A percentile compares a stretch with the other conserved stretches of the same genome.
Conservation (phyloP, 2,797 vertebrate genomes). For the Protonibea diacanthus region DNA sequence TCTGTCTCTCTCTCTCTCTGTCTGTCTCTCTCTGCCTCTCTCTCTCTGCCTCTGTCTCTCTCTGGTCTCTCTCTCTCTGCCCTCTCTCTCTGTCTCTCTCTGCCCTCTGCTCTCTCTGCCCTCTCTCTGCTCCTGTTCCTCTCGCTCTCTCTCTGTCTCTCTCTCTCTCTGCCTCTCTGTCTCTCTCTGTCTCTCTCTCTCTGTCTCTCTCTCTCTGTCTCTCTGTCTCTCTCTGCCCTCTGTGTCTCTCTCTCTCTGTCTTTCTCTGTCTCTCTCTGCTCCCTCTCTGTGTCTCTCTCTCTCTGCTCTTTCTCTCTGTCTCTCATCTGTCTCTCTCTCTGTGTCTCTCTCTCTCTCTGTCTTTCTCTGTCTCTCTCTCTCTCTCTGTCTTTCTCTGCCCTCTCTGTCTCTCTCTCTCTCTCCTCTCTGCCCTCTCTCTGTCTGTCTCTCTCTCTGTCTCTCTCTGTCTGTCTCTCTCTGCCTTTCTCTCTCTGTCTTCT, state of each 20-base stretch:
- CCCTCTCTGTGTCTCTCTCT: conserved; percentile 36
- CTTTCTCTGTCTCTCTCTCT: background rate
- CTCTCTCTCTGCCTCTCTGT: background rate
- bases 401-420: background rate
- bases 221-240: background rate
- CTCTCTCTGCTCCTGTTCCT: background rate
- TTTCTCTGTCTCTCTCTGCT: background rate
- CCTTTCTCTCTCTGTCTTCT: conserved; percentile 17
- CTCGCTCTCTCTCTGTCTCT: conserved; percentile 43
- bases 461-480: background rate
- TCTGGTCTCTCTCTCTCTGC: conserved; percentile 1
- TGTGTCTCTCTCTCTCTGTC: background rate
- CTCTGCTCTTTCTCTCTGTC: no score
- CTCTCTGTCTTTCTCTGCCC: background rate
- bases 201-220: conserved; percentile 29
- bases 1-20: conserved; percentile 36
- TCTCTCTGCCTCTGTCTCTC: no score
- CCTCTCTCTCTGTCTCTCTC: conserved; percentile 41
- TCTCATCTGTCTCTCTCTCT: no score
- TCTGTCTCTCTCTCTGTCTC: conserved; percentile 35
- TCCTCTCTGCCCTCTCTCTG: background rate
- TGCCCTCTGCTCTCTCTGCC: no score
- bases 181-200: conserved; percentile 4
- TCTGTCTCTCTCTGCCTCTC: background rate
- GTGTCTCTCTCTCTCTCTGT: conserved; percentile 40